Evolutionary conservation across 1,140 invertebrate species (phyloP), one percentile per base, ranked within the genome.

Genomic region (Zaprionus davidi): DNA sequence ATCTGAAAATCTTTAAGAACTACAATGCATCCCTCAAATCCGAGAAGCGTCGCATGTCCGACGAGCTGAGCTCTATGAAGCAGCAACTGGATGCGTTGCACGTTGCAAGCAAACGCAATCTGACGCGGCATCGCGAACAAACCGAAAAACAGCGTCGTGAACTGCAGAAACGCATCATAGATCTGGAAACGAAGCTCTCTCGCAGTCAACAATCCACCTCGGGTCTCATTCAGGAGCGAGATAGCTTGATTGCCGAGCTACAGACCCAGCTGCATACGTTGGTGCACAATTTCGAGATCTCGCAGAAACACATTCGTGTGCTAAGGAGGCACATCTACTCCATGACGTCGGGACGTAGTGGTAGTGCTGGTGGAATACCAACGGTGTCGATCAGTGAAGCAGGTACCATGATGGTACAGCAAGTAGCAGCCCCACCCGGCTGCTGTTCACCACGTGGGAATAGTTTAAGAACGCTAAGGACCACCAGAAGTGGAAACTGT

Each of bases 251-350:
- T 46, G 82, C 91, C 20, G 91, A 92, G 65, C 68, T 92, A 15
- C 91, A 92, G 57, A 79, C 82, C 1, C 91, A 92, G 28, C 72
- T 92, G 9, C 91, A 92, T 26, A 92, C 85, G 5, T 49, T 92
- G 38, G 91, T 92, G 11, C 91, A 92, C 60, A 92, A 92, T 24
- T 92, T 92, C 22, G 91, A 92, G 69, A 84, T 92, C 2, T 92
- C 91, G 0, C 91, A 92, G 73, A 92, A 92, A 38, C 91, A 92
- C 58, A 92, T 92, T 38, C 78, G 91, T 1, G 82, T 92, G 0
- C 78, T 92, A 1, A 76, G 91, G 0, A 73, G 82, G 4, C 91
- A 92, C 49, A 92, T 92, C 31, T 92, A 92, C 31, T 81, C 84
- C 31, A 92, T 92, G 91, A 91, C 86, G 31, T 13, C 76, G 1